Evolutionary conservation across 2,888 invertebrate genomes (phyloP).

Genomic region (Sympetrum striolatum): DNA sequence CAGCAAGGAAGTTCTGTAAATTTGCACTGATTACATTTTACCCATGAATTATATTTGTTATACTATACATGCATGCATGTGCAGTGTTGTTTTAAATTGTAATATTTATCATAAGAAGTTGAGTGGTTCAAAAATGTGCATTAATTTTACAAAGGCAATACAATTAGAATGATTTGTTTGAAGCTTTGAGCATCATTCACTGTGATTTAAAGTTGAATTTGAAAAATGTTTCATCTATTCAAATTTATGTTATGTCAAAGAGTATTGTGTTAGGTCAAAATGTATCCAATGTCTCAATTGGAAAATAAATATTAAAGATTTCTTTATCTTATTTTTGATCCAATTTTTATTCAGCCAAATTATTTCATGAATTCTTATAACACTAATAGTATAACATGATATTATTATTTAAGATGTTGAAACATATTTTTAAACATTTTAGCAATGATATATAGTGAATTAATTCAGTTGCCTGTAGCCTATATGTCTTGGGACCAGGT

Average conservation of each 20-base stretch:
- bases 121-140: conserved; percentile 28
- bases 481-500: no score
- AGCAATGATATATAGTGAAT: no score
- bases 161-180: neutral
- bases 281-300: conserved; percentile 36
- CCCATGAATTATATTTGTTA: conserved; percentile 38
- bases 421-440: no score
- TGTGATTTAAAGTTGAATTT: conserved; percentile 32
- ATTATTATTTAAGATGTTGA: no score
- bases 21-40: conserved; percentile 30
- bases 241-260: conserved; percentile 31
- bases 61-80: conserved; percentile 42
- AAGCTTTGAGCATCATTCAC: conserved; percentile 33
- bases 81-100: conserved; percentile 43
- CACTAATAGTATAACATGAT: no score
- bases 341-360: neutral
- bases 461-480: no score
- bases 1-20: conserved; percentile 32
- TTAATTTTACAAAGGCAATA: conserved; percentile 36
- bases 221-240: conserved; percentile 18
- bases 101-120: conserved; percentile 28
- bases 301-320: conserved; percentile 40
- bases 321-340: conserved; percentile 6
- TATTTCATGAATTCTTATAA: no score
- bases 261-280: conserved; percentile 40